Conservation (phyloP, 1,140 invertebrate genomes). For the Drosophila sp. region DNA sequence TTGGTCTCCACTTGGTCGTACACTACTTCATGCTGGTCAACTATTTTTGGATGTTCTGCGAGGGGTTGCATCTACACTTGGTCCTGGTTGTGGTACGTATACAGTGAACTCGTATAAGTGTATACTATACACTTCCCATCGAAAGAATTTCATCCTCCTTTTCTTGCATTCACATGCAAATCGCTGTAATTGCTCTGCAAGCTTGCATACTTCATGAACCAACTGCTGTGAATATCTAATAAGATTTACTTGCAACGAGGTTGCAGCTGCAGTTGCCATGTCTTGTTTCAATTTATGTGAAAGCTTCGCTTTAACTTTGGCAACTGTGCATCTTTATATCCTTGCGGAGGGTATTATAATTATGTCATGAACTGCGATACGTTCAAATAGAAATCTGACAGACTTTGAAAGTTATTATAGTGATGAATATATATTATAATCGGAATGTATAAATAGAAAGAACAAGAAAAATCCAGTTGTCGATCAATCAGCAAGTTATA, state of each 20-base stretch:
- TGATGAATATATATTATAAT: no score
- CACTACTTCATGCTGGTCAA: conserved; percentile 95
- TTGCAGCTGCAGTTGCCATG: background rate
- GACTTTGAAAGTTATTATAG: no score
- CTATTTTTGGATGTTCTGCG: conserved; percentile 97
- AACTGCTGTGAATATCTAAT: conserved; percentile 54
- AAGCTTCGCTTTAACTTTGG: conserved; percentile 33
- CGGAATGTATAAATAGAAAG: no score
- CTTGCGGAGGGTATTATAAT: background rate
- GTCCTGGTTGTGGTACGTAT: conserved; percentile 89
- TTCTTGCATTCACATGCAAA: conserved; percentile 52
- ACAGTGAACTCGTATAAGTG: no score
- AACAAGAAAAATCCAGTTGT: no score
- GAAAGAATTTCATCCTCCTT: background rate
- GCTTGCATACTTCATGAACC: conserved; percentile 54
- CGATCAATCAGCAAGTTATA: no score
- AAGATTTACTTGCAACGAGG: conserved; percentile 47
- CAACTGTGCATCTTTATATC: background rate
- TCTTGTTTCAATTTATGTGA: conserved; percentile 51
- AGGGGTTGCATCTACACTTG: conserved; percentile 95
- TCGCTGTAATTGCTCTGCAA: conserved; percentile 50
- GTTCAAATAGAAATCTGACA: no score
- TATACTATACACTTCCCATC: no score
- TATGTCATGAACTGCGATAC: background rate
- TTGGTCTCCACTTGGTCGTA: conserved; percentile 90